Evolutionary conservation across 2,888 invertebrate species (phyloP), one percentile per base, ranked within the genome.

Genomic region (Ceramica pisi): DNA sequence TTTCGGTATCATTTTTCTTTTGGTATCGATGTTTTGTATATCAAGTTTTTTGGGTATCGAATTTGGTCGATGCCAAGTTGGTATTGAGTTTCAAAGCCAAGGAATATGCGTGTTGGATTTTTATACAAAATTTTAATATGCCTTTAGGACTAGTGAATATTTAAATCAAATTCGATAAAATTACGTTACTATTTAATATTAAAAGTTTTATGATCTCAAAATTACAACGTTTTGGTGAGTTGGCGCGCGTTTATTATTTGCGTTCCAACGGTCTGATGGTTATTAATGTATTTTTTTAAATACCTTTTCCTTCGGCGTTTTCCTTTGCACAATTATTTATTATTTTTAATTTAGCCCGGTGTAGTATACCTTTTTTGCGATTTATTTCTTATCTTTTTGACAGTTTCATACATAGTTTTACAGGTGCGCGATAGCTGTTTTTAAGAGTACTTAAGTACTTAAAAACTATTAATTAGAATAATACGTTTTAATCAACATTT

Each of bases 211-310:
- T 90, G 90, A 91, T 91, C 90, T 91, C 89, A 88, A 88, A 87
- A 85, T 80, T 83, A 8, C 26, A 55, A n/a, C 23, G 51, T 75
- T 86, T 90, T 87, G 93, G 92, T 87, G 80, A 80, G 91, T 90
- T 90, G 92, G 91, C 90, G 87, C 73, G 80, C 71, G 81, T 72
- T 73, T 68, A 51, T 79, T 81, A 19, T 63, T 80, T 88, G 83
- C 87, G 87, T 89, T 90, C 89, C 88, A 90, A 88, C 90, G 92
- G 93, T 94, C 93, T 93, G 93, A 93, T 86, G 87, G 83, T 80
- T 74, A 82, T 80, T 72, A 82, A 51, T 73, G 64, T 83, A 77
- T 86, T 82, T 84, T 31, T 65, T 83, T 78, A 56, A 82, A 78
- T 80, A 85, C 80, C 75, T 67, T 72, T 80, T 85, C 73, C 75